Base-by-base conservation (phyloP, 2,113 vertebrate genomes). In the Rafetus swinhoei region DNA sequence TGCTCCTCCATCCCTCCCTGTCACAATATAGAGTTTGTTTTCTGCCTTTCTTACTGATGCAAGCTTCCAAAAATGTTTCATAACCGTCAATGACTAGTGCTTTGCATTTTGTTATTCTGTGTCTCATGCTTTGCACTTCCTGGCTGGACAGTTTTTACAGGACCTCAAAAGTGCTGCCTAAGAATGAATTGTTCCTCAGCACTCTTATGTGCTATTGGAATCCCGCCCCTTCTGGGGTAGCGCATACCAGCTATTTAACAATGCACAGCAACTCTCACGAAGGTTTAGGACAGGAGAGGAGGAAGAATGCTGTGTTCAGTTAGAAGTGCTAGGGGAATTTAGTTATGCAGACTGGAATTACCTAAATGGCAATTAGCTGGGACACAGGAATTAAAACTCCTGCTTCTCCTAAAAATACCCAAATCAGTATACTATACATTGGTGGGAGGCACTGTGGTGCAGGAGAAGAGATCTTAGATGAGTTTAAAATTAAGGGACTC, bases 391-490 rank as follows among this genome's bases (percentile, higher is more conserved):
- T 56, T 77, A 55, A 14, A 8, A 22, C 3, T 50, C 7, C 21
- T 74, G 21, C 53, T 89, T 86, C 39, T 50, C 29, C 86, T 60
- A n/a, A 45, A 52, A 21, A 52, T 87, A 74, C 74, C 29, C 1
- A 25, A 53, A 52, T 82, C n/a, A 39, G 72, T 86, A n/a, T 86
- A n/a, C 15, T 39, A 13, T 29, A 7, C 7, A 2, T 0, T 0
- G 27, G 1, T 11, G 5, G 12, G 4, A 50, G 59, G 24, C 0
- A 0, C 29, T 50, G 15, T 52, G 57, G 9, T 1, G 32, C 62
- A 69, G 32, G 15, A 69, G 32, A 16, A 18, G n/a, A 72, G n/a
- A 35, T 72, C 65, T 35, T 35, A 72, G 65, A 19, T 50, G 16
- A 74, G 54, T 76, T 85, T 83, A 27, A 85, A 83, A 86, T 55